Evolutionary conservation across 2,888 invertebrate species (phyloP).

Genomic region (Ramazzottius varieornatus): DNA sequence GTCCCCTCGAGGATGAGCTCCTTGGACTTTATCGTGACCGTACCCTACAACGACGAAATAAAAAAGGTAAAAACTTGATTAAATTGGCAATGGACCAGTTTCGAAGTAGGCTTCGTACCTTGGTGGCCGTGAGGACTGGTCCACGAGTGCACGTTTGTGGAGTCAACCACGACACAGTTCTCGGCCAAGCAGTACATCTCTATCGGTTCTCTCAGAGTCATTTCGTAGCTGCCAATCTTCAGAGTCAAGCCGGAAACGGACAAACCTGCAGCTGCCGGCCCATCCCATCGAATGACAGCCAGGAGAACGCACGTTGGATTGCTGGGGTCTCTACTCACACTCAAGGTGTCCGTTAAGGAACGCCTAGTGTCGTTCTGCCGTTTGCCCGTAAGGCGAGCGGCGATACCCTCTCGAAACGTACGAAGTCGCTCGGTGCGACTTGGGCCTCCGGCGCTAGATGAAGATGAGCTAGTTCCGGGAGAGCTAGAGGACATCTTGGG

Average conservation of each 20-base stretch:
- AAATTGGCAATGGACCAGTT: no score
- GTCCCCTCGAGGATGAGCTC: no score
- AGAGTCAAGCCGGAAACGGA: neutral
- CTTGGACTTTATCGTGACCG: no score
- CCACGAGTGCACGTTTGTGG: neutral
- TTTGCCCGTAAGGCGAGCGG: neutral
- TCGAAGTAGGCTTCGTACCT: no score
- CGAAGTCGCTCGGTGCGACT: neutral
- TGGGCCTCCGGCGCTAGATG: no score
- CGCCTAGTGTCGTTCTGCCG: neutral
- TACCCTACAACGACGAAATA: neutral
- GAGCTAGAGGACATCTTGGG: no score
- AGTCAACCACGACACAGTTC: neutral
- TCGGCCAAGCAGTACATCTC: neutral
- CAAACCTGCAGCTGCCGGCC: neutral
- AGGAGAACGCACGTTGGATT: neutral
- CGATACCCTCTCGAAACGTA: neutral
- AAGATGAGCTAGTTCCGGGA: no score
- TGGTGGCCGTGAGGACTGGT: neutral
- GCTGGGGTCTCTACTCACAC: neutral
- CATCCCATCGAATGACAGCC: neutral
- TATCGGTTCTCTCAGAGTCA: neutral
- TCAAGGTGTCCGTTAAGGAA: neutral
- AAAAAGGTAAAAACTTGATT: neutral
- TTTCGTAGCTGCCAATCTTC: neutral